A percentile compares a stretch with the other conserved stretches of the same genome.
Evolutionary conservation across 1,140 invertebrate genomes (phyloP).

Genomic region (Akabosia matsudoensis): DNA sequence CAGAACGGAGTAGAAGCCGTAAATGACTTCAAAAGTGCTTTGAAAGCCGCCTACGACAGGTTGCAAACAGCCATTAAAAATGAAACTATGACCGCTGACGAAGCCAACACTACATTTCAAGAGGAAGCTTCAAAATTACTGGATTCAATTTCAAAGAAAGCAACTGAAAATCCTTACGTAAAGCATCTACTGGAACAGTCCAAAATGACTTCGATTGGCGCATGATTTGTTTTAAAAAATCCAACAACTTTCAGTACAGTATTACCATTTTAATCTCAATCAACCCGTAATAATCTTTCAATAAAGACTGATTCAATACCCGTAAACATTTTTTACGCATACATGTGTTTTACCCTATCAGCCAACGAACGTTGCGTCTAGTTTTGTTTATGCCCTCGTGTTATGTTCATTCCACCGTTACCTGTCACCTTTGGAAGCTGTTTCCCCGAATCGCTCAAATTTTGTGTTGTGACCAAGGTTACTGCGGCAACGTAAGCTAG

Average conservation of each 20-base stretch:
- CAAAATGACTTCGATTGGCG: neutral
- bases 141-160: neutral
- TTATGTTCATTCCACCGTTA: no score
- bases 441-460: no score
- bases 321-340: no score
- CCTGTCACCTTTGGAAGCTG: no score
- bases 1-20: constrained; percentile 36
- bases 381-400: no score
- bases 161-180: constrained; percentile 12
- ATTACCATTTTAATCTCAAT: no score
- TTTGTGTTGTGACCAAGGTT: constrained; percentile 12
- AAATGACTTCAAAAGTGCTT: neutral
- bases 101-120: neutral
- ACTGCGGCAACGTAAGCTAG: neutral
- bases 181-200: constrained; percentile 13
- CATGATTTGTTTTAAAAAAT: no score
- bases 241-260: no score
- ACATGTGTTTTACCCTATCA: no score
- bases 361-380: no score
- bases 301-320: no score
- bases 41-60: neutral
- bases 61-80: constrained; percentile 18
- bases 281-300: no score
- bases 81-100: constrained; percentile 23
- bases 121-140: neutral